Evolutionary conservation across 2,113 vertebrate species (phyloP), one percentile per base, ranked within the genome.

Genomic region (Peucedramus taeniatus): DNA sequence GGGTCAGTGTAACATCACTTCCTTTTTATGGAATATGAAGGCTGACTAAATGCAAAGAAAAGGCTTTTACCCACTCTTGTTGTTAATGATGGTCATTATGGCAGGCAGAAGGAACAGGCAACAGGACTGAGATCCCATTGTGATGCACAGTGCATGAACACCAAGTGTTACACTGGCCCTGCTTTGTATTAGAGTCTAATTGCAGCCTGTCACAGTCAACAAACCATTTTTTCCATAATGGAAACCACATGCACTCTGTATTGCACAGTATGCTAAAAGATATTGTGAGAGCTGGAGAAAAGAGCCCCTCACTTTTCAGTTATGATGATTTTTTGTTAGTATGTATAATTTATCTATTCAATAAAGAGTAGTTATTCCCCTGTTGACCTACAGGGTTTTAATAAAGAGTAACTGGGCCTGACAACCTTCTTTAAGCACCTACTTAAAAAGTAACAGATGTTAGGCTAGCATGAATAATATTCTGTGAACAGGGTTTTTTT

Each of bases 161-260:
- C 4, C 3, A 49, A 87, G 86, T 15, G 14, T 72, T 90, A 60
- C 13, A 11, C 57, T 60, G 63, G 37, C 63, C 42, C 72, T 77
- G 80, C 83, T 81, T 92, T 91, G 18, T 42, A 50, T 57, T 86
- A 30, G 44, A 90, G 64, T 49, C 71, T 91, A 93, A 96, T 92
- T 95, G 75, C 87, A 94, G 77, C 72, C 80, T 86, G 82, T 80
- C 83, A 74, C 51, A 63, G 66, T 56, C 92, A 95, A 69, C 88
- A 83, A 90, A 69, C 83, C 51, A 30, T 88, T 86, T 77, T 50
- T 72, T 72, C 71, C 47, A 30, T 76, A 88, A 85, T 59, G 76
- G 71, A 86, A 94, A 69, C 68, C 72, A 93, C 37, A 45, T 18
- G 3, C 19, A 14, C 30, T 70, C 76, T 57, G 30, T 88, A 37